Percentiles rank a stretch among this genome's conserved stretches.
phyloP scores from a whole-genome alignment of 2,113 vertebrate species.

The Erythrocebus patas region DNA sequence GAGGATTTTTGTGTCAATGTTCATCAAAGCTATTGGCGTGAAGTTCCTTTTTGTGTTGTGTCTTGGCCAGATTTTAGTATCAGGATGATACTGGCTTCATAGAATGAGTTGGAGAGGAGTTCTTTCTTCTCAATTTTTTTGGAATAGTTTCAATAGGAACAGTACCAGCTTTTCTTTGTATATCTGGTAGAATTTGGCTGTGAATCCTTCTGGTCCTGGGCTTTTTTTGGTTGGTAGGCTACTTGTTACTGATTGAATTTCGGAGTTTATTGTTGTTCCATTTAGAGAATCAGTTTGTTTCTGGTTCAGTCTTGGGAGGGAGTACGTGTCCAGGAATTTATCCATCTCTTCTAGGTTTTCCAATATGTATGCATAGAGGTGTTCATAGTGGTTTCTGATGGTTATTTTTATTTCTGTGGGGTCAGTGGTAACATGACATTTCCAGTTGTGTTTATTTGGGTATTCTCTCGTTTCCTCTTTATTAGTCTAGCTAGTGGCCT shows the following conservation, averaged over 20 bases:
- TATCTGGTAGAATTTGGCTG: neutral
- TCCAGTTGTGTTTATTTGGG: neutral
- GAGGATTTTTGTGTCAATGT: neutral
- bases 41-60: neutral
- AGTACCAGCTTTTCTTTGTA: neutral
- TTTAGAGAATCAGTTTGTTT: neutral
- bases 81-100: neutral
- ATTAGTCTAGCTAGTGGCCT: neutral
- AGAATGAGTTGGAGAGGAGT: neutral
- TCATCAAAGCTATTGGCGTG: neutral
- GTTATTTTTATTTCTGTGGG: neutral
- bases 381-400: no score
- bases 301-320: neutral
- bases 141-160: neutral
- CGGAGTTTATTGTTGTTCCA: neutral
- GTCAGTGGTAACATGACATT: neutral
- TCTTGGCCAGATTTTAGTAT: neutral
- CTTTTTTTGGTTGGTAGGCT: neutral
- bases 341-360: neutral
- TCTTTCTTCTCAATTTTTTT: neutral
- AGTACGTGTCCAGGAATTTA: neutral
- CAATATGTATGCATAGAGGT: no score
- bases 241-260: neutral
- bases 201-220: neutral
- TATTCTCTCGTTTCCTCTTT: neutral